Evolutionary conservation across 2,797 vertebrate genomes (phyloP).

Genomic region (Heteromormyrus szaboi): DNA sequence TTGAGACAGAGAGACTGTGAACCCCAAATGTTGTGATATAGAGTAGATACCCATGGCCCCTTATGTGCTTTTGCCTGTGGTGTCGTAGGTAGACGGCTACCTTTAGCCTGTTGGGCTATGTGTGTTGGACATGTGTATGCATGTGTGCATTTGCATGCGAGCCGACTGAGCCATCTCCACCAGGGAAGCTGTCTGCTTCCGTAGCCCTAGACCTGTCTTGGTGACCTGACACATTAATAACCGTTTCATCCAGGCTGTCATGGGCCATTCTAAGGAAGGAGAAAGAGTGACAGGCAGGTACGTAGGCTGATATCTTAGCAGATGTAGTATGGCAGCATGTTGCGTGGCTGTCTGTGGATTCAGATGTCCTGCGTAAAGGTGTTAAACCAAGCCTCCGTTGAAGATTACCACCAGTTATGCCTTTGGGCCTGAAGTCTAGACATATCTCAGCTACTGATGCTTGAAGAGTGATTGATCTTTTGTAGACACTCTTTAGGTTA

Average conservation of each 20-base stretch:
- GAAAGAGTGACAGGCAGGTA: constrained; percentile 42
- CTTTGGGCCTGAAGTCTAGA: constrained; percentile 20
- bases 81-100: neutral
- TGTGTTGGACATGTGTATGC: constrained; percentile 13
- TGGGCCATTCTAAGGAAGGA: constrained; percentile 34
- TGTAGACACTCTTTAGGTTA: neutral
- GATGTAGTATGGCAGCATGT: constrained; percentile 16
- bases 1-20: neutral
- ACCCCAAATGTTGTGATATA: neutral
- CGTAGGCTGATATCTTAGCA: constrained; percentile 22
- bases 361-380: neutral
- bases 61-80: neutral
- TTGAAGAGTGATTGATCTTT: neutral
- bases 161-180: neutral
- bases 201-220: neutral
- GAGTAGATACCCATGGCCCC: neutral
- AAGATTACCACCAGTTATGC: neutral
- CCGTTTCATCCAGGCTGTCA: constrained; percentile 34
- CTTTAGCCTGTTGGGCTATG: neutral
- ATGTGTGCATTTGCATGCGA: neutral
- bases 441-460: neutral
- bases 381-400: neutral
- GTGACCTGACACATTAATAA: constrained; percentile 12
- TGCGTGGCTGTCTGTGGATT: neutral
- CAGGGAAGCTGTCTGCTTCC: neutral